These are phyloP conservation scores for Drosophila tani DNA, from an alignment of 1,140 invertebrate species.

Conservation along the genomic window DNA sequence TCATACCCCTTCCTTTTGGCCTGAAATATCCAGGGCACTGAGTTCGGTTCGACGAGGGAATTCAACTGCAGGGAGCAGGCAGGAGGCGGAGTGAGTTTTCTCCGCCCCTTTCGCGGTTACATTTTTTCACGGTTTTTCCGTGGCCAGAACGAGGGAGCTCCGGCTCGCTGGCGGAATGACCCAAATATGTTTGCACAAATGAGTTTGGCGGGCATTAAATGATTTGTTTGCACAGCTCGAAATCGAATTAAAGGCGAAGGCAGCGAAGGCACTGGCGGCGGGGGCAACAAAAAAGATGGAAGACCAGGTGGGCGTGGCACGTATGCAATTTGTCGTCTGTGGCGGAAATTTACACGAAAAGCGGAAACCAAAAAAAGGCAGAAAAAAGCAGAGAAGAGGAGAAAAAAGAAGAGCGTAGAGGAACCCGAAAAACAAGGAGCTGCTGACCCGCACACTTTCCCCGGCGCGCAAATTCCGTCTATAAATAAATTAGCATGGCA, in stretches of 20 bases:
- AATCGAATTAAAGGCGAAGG: conserved; percentile 65
- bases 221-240: conserved; percentile 71
- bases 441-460: conserved; percentile 12
- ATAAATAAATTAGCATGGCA: conserved; percentile 82
- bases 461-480: conserved; percentile 55
- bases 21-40: background rate
- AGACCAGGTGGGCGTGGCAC: conserved; percentile 58
- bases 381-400: background rate
- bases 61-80: background rate
- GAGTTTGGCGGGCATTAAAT: conserved; percentile 75
- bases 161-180: conserved; percentile 38
- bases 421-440: conserved; percentile 18
- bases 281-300: too few species aligned
- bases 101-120: conserved; percentile 16
- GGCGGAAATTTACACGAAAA: conserved; percentile 76
- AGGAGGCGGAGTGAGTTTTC: background rate
- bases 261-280: background rate
- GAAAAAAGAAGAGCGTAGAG: conserved; percentile 7
- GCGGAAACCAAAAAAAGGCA: conserved; percentile 9
- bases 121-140: conserved; percentile 45
- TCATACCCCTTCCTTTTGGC: background rate
- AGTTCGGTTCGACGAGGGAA: background rate
- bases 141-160: conserved; percentile 1
- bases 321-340: conserved; percentile 79
- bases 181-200: conserved; percentile 73